Evolutionary conservation across 2,888 invertebrate species (phyloP).

Genomic region (Cosmorhoe ocellata): DNA sequence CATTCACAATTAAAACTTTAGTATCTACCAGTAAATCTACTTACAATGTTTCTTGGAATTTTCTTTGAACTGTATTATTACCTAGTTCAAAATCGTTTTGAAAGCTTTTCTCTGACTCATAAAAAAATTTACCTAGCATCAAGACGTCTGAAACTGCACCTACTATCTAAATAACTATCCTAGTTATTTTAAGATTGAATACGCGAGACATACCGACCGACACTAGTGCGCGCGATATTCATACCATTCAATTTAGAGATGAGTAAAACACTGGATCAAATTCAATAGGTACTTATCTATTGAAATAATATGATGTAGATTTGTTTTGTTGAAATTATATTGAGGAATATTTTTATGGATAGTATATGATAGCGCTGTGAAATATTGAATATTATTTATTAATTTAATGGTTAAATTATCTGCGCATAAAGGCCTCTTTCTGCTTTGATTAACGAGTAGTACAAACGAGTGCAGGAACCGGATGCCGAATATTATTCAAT

Average conservation of each 20-base stretch:
- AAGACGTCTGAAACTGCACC: conserved; percentile 18
- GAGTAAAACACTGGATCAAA: not conserved
- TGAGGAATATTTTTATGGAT: too few species aligned
- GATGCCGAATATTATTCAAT: too few species aligned
- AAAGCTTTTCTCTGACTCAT: conserved; percentile 13
- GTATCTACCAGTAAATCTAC: not conserved
- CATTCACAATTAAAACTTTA: too few species aligned
- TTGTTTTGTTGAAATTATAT: too few species aligned
- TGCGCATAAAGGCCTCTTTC: too few species aligned
- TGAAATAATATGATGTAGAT: too few species aligned
- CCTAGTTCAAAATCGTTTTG: not conserved
- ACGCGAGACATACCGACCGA: conserved; percentile 28
- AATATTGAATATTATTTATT: too few species aligned
- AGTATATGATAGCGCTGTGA: too few species aligned
- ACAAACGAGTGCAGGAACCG: too few species aligned
- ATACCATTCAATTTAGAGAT: conserved; percentile 23
- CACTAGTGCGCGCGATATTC: conserved; percentile 5
- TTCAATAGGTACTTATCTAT: not conserved
- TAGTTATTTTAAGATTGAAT: conserved; percentile 26
- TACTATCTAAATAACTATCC: conserved; percentile 1
- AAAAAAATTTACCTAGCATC: conserved; percentile 14
- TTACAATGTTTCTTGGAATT: not conserved
- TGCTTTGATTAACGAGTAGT: too few species aligned
- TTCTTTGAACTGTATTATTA: conserved; percentile 6
- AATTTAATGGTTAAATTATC: too few species aligned